Evolutionary conservation across 2,888 invertebrate genomes (phyloP).

Genomic region (Acanthosepion pharaonis): DNA sequence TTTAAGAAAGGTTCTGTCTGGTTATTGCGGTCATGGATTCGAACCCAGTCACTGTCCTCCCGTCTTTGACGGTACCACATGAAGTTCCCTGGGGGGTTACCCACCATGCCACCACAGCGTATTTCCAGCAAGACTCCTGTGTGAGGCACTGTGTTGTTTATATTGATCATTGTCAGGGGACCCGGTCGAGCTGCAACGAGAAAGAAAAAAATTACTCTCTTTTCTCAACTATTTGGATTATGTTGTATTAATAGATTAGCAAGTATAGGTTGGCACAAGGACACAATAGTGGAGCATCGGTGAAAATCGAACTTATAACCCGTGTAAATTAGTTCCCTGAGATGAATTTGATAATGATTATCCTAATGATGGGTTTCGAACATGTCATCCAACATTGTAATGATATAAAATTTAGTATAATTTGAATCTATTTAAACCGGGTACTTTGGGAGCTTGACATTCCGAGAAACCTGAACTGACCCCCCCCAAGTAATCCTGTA

Average conservation of each 20-base stretch:
- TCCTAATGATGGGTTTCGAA: too few relatives aligned
- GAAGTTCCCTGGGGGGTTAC: slow-evolving; percentile 35
- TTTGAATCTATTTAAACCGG: too few relatives aligned
- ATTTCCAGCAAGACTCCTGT: slow-evolving; percentile 38
- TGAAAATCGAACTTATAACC: too few relatives aligned
- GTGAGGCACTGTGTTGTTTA: slow-evolving; percentile 46
- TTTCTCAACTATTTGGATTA: too few relatives aligned
- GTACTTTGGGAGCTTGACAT: too few relatives aligned
- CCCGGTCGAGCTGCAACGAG: slow-evolving; percentile 37
- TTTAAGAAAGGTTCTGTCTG: slow-evolving; percentile 34
- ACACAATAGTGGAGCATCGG: too few relatives aligned
- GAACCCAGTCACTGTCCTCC: slow-evolving; percentile 34
- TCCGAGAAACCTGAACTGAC: too few relatives aligned
- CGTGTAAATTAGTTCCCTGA: too few relatives aligned
- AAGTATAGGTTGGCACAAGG: background rate
- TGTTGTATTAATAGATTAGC: background rate
- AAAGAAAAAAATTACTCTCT: background rate
- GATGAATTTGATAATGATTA: too few relatives aligned
- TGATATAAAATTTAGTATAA: too few relatives aligned
- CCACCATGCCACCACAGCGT: slow-evolving; percentile 36
- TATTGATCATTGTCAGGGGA: background rate
- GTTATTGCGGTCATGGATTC: background rate
- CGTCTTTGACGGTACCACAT: slow-evolving; percentile 38
- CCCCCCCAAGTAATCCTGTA: too few relatives aligned
- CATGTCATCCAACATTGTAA: too few relatives aligned